phyloP scores from a whole-genome alignment of 2,797 vertebrate genomes.

The Anguilla megastoma region DNA sequence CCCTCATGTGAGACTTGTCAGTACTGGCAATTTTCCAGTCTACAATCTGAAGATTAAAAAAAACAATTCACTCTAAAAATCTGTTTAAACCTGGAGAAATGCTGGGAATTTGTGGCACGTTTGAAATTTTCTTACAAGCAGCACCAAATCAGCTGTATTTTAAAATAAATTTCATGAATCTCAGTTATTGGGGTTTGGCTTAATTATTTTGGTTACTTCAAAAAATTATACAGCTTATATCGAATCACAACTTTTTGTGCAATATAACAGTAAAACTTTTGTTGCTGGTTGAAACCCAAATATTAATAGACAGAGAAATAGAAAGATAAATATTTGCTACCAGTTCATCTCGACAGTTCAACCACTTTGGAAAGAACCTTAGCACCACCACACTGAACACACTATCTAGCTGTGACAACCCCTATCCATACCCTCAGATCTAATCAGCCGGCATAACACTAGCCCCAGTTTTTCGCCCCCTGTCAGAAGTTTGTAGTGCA shows the following conservation, averaged over 20 bases:
- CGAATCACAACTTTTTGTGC: neutral
- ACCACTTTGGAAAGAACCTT: neutral
- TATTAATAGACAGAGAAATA: neutral
- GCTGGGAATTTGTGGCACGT: neutral
- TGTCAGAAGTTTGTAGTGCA: neutral
- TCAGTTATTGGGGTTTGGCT: neutral
- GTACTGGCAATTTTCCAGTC: constrained; percentile 4
- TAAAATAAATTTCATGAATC: neutral
- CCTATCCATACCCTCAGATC: neutral
- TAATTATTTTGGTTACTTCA: neutral
- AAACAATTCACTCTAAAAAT: neutral
- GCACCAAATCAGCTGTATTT: neutral
- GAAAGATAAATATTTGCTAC: neutral
- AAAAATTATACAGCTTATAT: neutral
- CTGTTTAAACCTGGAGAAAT: neutral
- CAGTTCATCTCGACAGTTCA: neutral
- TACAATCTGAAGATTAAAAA: neutral
- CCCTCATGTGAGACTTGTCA: neutral
- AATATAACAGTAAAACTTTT: neutral
- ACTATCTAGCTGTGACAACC: neutral
- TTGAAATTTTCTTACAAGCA: neutral
- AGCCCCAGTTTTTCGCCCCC: neutral
- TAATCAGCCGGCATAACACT: neutral
- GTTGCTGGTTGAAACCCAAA: too few species aligned
- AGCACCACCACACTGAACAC: neutral